Conservation (phyloP, 2,797 vertebrate genomes). For the Enteromius trimaculatus region DNA sequence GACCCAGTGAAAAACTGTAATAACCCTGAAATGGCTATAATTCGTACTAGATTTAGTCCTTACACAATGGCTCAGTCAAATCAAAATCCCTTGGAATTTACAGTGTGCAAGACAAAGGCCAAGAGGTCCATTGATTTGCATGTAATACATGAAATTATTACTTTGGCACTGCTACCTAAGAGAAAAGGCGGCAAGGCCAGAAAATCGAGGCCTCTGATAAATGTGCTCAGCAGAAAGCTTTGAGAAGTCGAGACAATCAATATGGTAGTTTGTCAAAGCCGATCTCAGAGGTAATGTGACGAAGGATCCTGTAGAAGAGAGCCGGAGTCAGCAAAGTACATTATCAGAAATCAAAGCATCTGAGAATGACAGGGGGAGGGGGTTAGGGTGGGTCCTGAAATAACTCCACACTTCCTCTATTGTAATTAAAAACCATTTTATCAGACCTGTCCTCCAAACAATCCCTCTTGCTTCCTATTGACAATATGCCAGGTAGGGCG, state of each 20-base stretch:
- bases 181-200: constrained; percentile 80
- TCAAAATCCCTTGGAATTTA: constrained; percentile 75
- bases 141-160: constrained; percentile 98
- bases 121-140: constrained; percentile 96
- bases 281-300: constrained; percentile 82
- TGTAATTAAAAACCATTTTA: constrained; percentile 98
- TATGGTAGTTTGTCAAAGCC: constrained; percentile 93
- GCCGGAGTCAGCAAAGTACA: constrained; percentile 88
- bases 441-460: constrained; percentile 80
- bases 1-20: not conserved
- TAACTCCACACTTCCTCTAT: constrained; percentile 85
- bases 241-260: constrained; percentile 84
- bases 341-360: constrained; percentile 96
- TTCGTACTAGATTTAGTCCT: constrained; percentile 20
- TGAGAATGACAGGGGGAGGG: constrained; percentile 74
- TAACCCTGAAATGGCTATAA: not conserved
- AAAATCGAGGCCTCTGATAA: constrained; percentile 90
- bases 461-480: constrained; percentile 83
- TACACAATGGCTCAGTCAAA: constrained; percentile 66
- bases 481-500: constrained; percentile 78
- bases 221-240: constrained; percentile 86
- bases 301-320: constrained; percentile 74
- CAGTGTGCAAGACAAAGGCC: constrained; percentile 77
- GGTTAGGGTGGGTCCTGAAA: constrained; percentile 71
- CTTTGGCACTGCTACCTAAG: constrained; percentile 88